Percentiles rank a stretch among this genome's conserved stretches.
phyloP scores from a whole-genome alignment of 2,888 invertebrate genomes.

The Oscheius sp. region DNA sequence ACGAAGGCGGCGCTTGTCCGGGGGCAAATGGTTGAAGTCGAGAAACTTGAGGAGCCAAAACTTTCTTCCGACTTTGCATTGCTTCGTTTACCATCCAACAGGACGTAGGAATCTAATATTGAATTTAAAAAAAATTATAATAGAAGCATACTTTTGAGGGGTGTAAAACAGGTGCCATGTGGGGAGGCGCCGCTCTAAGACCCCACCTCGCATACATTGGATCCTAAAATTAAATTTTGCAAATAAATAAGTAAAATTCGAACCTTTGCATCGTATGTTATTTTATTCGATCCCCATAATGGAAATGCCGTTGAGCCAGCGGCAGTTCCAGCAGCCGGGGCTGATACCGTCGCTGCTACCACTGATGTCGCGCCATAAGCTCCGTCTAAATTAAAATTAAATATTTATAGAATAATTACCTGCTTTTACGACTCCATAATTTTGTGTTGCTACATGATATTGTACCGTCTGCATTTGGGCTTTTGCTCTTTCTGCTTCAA shows the following conservation, averaged over 20 bases:
- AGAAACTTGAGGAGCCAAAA: constrained; percentile 50
- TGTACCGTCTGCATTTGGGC: constrained; percentile 24
- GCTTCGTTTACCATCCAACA: constrained; percentile 56
- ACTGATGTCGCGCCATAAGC: constrained; percentile 14
- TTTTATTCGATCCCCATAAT: constrained; percentile 63
- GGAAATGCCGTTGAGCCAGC: constrained; percentile 38
- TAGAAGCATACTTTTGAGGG: neutral
- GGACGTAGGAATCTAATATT: constrained; percentile 43
- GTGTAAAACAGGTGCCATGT: constrained; percentile 31
- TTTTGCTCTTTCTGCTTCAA: constrained; percentile 41
- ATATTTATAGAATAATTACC: neutral
- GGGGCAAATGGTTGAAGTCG: neutral
- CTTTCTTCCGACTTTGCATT: constrained; percentile 57
- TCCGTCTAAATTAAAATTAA: neutral
- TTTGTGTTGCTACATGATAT: constrained; percentile 10
- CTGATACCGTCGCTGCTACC: neutral
- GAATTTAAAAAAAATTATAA: neutral
- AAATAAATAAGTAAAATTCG: neutral
- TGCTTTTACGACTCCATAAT: constrained; percentile 19
- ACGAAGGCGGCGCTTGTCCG: constrained; percentile 12
- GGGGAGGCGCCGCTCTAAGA: constrained; percentile 51
- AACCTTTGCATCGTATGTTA: constrained; percentile 48
- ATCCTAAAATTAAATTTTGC: constrained; percentile 40
- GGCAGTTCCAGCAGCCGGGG: constrained; percentile 6
- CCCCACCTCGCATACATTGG: constrained; percentile 55